Percentiles rank a stretch among this genome's conserved stretches.
phyloP scores from a whole-genome alignment of 2,113 vertebrate genomes.

The Zingel zingel region DNA sequence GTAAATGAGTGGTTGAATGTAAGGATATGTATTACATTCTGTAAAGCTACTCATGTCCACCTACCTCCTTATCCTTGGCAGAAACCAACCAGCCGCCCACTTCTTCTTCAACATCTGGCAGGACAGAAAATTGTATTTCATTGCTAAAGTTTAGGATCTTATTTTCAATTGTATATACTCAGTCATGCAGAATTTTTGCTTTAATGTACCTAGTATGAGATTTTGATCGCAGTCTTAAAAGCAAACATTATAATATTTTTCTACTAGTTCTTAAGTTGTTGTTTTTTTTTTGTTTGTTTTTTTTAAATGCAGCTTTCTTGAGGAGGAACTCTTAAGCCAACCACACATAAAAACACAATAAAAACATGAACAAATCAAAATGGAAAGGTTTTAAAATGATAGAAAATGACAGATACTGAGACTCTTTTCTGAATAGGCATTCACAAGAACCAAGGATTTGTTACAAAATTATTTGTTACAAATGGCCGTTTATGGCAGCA shows the following conservation, averaged over 20 bases:
- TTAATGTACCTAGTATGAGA: not conserved
- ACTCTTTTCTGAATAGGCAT: not conserved
- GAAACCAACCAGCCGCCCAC: slow-evolving; percentile 66
- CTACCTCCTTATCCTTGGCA: slow-evolving; percentile 71
- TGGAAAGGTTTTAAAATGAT: not conserved
- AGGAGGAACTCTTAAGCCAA: not conserved
- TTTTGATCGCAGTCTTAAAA: not conserved
- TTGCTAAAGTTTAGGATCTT: not conserved
- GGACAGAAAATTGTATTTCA: slow-evolving; percentile 11
- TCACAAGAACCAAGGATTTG: not conserved
- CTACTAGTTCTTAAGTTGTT: no score
- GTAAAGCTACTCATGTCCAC: not conserved
- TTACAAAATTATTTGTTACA: not conserved
- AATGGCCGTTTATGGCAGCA: not conserved
- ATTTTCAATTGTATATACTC: not conserved
- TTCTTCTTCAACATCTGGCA: slow-evolving; percentile 57
- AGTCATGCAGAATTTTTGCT: not conserved
- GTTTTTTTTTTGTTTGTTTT: no score
- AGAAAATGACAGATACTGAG: not conserved
- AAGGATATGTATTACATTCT: not conserved
- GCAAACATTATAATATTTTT: not conserved
- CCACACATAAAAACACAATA: not conserved
- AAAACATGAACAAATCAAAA: not conserved
- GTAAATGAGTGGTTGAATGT: not conserved
- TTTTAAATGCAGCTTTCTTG: not conserved